These are phyloP conservation scores for Ornithoptera alexandrae DNA, from an alignment of 2,888 invertebrate genomes.

Conservation along the genomic window DNA sequence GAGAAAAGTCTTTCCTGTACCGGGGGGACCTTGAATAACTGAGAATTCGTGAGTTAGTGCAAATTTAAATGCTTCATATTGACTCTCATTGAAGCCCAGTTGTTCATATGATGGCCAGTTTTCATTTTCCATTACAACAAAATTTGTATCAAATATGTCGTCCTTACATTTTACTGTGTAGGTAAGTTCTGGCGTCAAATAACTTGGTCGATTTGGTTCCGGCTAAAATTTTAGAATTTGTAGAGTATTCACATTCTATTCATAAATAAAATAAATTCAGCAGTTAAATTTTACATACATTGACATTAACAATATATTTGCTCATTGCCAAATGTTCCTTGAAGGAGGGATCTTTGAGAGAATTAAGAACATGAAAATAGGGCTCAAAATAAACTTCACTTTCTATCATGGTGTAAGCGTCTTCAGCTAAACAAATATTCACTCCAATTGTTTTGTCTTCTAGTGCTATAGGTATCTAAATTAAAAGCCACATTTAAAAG, in stretches of 20 bases:
- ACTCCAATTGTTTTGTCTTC: constrained; percentile 41
- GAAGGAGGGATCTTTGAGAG: constrained; percentile 80
- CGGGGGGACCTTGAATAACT: constrained; percentile 92
- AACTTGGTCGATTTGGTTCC: constrained; percentile 45
- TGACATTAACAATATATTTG: constrained; percentile 82
- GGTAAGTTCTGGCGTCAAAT: constrained; percentile 38
- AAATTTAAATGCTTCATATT: constrained; percentile 82
- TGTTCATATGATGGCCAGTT: constrained; percentile 71
- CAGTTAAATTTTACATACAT: constrained; percentile 51
- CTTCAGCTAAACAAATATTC: constrained; percentile 41
- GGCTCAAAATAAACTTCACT: constrained; percentile 90
- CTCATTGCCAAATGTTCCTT: constrained; percentile 82
- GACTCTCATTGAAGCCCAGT: constrained; percentile 82
- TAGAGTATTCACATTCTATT: neutral
- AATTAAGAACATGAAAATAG: constrained; percentile 85
- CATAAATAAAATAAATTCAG: neutral
- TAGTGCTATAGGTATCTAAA: constrained; percentile 57
- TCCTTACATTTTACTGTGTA: constrained; percentile 29
- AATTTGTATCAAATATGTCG: constrained; percentile 30
- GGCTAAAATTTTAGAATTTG: constrained; percentile 41
- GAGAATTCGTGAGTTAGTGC: constrained; percentile 85
- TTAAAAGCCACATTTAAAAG: neutral
- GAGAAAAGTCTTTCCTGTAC: constrained; percentile 91
- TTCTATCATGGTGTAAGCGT: constrained; percentile 83
- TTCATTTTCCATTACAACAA: constrained; percentile 45